Base-by-base conservation (phyloP, 2,888 invertebrate genomes). In the Sinotaia quadrata region DNA sequence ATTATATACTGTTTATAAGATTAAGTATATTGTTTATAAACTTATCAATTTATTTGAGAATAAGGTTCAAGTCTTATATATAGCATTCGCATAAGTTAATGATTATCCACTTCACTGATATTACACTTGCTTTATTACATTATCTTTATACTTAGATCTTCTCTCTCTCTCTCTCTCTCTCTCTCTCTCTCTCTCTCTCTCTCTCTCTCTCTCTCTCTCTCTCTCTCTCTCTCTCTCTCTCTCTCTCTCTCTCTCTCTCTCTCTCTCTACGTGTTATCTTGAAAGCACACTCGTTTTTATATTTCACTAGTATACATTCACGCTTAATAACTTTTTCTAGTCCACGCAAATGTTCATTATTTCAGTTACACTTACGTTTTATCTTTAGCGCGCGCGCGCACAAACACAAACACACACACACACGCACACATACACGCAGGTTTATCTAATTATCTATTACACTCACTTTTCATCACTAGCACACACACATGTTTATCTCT, bases 221-320 rank as follows among this genome's bases (percentile, higher is more conserved):
- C 56, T n/a, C 29, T 41, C 41, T 65, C 56, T 41, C 41, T 51
- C 51, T 52, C 51, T 51, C 51, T 36, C 36, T 36, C 36, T 34
- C 36, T 33, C 36, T 36, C 27, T 24, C 36, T 36, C 27, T 36
- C 36, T 34, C 51, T 36, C 51, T 51, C 51, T 51, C 36, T 31
- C 51, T 51, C 36, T 33, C 4, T 10, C 34, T 52, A 4, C 24
- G n/a, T 33, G 33, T 36, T 4, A 12, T 18, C n/a, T 21, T 18
- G 18, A 8, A 33, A 27, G 18, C 44, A n/a, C 18, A 8, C 24
- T 49, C 2, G 18, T 49, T 36, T 31, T 8, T 44, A 12, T 34
- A 18, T 49, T 49, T 3, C 29, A 2, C 8, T 49, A 12, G 24
- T 60, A 15, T 37, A 5, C 27, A 34, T 60, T 7, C 24, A 44